A percentile compares a stretch with the other conserved stretches of the same genome.
Conservation (phyloP, 2,888 invertebrate genomes). For the Furcula furcula region DNA sequence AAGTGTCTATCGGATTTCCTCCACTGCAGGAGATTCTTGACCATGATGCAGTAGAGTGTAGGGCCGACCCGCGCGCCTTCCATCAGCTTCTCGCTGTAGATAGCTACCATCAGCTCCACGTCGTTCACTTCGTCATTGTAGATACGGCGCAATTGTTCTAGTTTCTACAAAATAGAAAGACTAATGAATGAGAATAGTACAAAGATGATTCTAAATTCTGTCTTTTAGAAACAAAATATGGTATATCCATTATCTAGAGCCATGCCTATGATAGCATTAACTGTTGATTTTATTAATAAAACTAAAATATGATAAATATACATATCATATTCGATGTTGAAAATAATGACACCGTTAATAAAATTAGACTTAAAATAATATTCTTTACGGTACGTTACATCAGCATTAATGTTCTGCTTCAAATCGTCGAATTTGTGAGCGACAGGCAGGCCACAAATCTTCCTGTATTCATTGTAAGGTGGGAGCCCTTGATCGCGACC, state of each 20-base stretch:
- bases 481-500: conserved; percentile 90
- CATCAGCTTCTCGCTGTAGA: conserved; percentile 89
- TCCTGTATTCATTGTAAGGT: conserved; percentile 91
- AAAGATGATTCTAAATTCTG: no score
- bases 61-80: conserved; percentile 91
- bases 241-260: no score
- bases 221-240: no score
- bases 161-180: conserved; percentile 37
- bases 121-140: conserved; percentile 85
- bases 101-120: conserved; percentile 95
- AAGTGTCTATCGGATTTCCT: not conserved
- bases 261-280: no score
- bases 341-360: no score
- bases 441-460: conserved; percentile 88
- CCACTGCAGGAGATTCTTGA: conserved; percentile 59
- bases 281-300: no score
- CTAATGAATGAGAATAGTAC: no score
- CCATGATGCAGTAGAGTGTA: conserved; percentile 92
- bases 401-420: conserved; percentile 83
- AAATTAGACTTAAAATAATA: no score
- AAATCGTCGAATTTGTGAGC: conserved; percentile 87
- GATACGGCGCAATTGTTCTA: conserved; percentile 27
- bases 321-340: no score
- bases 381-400: no score
- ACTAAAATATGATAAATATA: no score